Evolutionary conservation across 2,888 invertebrate genomes (phyloP), one percentile per base, ranked within the genome.

Genomic region (Rhingia rostrata): DNA sequence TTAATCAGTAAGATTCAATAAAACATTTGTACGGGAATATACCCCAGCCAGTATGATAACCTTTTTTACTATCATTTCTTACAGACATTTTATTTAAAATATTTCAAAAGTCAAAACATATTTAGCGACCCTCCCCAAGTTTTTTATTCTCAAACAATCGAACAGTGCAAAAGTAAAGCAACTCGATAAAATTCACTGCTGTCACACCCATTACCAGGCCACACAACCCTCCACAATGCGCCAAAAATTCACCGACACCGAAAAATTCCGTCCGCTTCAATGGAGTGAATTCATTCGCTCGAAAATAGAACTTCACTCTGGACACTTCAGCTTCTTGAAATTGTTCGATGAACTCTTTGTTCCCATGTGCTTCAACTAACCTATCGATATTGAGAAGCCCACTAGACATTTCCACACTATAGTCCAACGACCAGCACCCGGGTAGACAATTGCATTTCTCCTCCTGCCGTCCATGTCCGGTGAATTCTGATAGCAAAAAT

Each of bases 361-460:
- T 9, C 0, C 30, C 49, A 4, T 14, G 14, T 6, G 49, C 7
- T 22, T 49, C 49, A 4, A 49, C 49, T 9, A 49, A 7, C 30
- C 10, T 49, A 30, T 49, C 9, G 10, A 93, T 0, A 93, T 94
- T 93, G 86, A 93, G 95, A 87, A 94, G 93, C 0, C 95, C 95
- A 88, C 95, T 95, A 0, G 95, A 95, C 0, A 94, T 94, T 89
- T 95, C 95, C 0, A 95, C 94, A 87, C 95, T 94, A 87, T 95
- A 95, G 22, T 93, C 93, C 47, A 95, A 93, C 0, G 95, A 94
- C 0, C 94, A 94, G 88, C 95, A 95, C 0, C 94, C 54, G 4
- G 90, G 91, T 81, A 91, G 86, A 60, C 90, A 90, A 78, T 90
- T 89, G 80, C 91, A 91, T 66, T 90, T 90, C 39, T 88, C 87